Base-by-base conservation (phyloP, 2,888 invertebrate species). In the Ceraclea dissimilis region DNA sequence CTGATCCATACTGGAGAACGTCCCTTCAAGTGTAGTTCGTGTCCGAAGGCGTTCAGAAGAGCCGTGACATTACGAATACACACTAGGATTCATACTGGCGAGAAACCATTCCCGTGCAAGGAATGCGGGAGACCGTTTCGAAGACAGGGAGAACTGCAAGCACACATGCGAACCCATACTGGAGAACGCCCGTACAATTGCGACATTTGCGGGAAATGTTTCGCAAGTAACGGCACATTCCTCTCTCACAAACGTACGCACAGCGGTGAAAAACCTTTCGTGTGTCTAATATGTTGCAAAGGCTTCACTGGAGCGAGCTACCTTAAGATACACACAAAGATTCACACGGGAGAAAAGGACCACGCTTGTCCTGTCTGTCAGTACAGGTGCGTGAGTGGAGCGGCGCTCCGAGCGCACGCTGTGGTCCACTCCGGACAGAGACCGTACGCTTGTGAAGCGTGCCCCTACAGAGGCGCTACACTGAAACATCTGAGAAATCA, bases 51-150 rank as follows among this genome's bases (percentile, higher is more conserved):
- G n/a, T 56, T 52, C 21, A 22, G 48, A 5, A 26, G 39, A 13
- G 39, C 21, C 10, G 33, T 22, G 6, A 49, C 47, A 10, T 26
- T 56, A 5, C 48, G 48, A 16, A 48, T 34, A 10, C 56, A 56
- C 31, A 48, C 34, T 10, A 19, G 51, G 1, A 51, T 64, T 0
- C 77, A 77, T 63, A 73, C 74, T 1, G 71, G 70, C 54, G 70
- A 71, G 54, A 64, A 67, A 2, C 71, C 74, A 0, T 66, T 65
- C 54, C 63, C 65, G 13, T 77, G 77, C 60, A 66, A 69, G 0
- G 33, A 65, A 2, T 77, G 77, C 51, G 67, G 69, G 0, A 72
- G 71, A 58, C 65, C 63, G 26, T 77, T 72, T 58, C 60, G 69
- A n/a, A 39, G 44, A 1, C 17, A 39, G 1, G 52, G 43, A 11